Base-by-base conservation (phyloP, 2,797 vertebrate genomes). In the Enteromius unitaeniatus region DNA sequence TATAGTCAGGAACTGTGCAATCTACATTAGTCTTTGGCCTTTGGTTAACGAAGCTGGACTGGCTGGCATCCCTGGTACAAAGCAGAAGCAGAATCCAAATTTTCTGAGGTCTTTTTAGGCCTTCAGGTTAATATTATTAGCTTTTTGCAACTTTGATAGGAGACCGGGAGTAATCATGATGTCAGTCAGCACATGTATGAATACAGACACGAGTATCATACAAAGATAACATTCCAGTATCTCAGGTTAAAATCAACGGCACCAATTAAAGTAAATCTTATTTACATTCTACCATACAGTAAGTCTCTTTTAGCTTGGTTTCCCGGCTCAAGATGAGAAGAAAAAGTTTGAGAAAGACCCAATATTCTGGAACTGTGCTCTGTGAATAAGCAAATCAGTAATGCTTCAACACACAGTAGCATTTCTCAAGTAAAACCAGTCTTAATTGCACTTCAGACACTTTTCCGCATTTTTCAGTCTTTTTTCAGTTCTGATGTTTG, bases 401-500 rank as follows among this genome's bases (percentile, higher is more conserved):
- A 37, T n/a, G 70, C 40, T 37, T 82, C 28, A 82, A 67, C 55
- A 67, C 40, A 34, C 15, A 69, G 45, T 40, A 53, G 49, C 62
- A 19, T 40, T 58, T 81, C 34, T 60, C 11, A 21, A 58, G 21
- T 40, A 28, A 70, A 45, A 70, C 23, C 21, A 51, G 28, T 55
- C 26, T 49, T 76, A 17, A 14, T 49, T 23, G 19, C 37, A 42
- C 53, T 62, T 49, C 40, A 77, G 37, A 42, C 37, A 45, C 47
- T 21, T 28, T 8, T 34, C 7, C 2, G 1, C 1, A 10, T 45
- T 45, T 42, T 11, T 87, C 95, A 98, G 85, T 99, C 96, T 88
- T 88, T 95, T 92, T 95, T 96, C 67, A 96, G 94, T 77, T 95
- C 94, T 85, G 93, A 80, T 28, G 90, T 83, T 1, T 89, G 89